A percentile compares a stretch with the other conserved stretches of the same genome.
These are phyloP conservation scores for Aethes cnicana DNA, from an alignment of 2,888 invertebrate genomes.

Conservation along the genomic window DNA sequence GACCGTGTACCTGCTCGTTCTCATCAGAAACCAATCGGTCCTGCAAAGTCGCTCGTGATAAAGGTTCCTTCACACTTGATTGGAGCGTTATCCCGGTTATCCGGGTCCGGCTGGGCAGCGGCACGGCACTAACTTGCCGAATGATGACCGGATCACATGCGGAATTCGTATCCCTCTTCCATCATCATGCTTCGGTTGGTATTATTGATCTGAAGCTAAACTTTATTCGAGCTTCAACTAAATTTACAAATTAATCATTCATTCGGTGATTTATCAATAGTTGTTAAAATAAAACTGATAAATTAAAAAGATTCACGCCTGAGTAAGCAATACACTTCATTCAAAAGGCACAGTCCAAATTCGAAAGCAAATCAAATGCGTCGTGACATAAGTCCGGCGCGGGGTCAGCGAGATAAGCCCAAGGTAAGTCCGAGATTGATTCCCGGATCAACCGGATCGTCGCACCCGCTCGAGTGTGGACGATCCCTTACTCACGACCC, in stretches of 20 bases:
- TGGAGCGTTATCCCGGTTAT: slow-evolving; percentile 37
- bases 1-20: slow-evolving; percentile 9
- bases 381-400: slow-evolving; percentile 63
- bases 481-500: slow-evolving; percentile 74
- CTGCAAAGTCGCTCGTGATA: slow-evolving; percentile 36
- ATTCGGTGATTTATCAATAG: too few relatives aligned
- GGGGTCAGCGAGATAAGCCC: slow-evolving; percentile 76
- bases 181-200: not conserved
- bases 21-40: slow-evolving; percentile 35
- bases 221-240: too few relatives aligned
- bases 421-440: slow-evolving; percentile 75
- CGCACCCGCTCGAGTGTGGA: slow-evolving; percentile 63
- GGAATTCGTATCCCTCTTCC: not conserved
- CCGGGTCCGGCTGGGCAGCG: slow-evolving; percentile 37
- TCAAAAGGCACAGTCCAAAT: slow-evolving; percentile 45
- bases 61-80: slow-evolving; percentile 44
- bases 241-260: too few relatives aligned
- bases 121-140: slow-evolving; percentile 43
- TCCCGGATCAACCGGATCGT: slow-evolving; percentile 71
- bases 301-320: too few relatives aligned
- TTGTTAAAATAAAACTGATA: too few relatives aligned
- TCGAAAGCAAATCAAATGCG: slow-evolving; percentile 63
- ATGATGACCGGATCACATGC: slow-evolving; percentile 45
- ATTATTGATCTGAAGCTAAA: too few relatives aligned
- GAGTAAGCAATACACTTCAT: slow-evolving; percentile 17